Conservation (phyloP, 2,113 vertebrate genomes). For the Cottus gobio region DNA sequence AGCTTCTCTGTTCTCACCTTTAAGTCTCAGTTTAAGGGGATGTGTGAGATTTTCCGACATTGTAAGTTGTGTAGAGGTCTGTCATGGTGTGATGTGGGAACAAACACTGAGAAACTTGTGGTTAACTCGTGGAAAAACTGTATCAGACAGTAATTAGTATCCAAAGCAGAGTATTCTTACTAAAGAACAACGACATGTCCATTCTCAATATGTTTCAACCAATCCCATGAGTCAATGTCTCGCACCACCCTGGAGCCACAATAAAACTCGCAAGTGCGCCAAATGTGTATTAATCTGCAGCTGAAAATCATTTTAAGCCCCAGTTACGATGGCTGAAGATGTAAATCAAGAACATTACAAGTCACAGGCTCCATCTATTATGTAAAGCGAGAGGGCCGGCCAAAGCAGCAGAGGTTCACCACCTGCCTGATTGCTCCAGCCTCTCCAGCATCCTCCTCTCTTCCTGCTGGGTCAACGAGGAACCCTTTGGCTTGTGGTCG, state of each 20-base stretch:
- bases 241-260: neutral
- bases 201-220: too few species aligned
- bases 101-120: neutral
- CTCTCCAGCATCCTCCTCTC: neutral
- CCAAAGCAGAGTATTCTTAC: neutral
- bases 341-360: constrained; percentile 7
- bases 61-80: neutral
- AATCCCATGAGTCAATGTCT: too few species aligned
- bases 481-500: constrained; percentile 29
- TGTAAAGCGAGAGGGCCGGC: neutral
- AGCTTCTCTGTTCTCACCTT: constrained; percentile 1
- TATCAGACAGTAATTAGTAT: neutral
- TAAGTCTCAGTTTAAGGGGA: neutral
- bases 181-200: too few species aligned
- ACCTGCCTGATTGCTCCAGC: neutral
- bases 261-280: too few species aligned
- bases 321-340: neutral
- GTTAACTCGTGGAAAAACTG: neutral
- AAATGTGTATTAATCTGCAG: neutral
- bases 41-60: neutral
- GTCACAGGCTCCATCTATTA: constrained; percentile 13
- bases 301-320: neutral
- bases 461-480: constrained; percentile 55
- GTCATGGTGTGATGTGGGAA: neutral
- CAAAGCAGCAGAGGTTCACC: neutral